Evolutionary conservation across 2,797 vertebrate species (phyloP).

Genomic region (Hippopotamyrus pictus): DNA sequence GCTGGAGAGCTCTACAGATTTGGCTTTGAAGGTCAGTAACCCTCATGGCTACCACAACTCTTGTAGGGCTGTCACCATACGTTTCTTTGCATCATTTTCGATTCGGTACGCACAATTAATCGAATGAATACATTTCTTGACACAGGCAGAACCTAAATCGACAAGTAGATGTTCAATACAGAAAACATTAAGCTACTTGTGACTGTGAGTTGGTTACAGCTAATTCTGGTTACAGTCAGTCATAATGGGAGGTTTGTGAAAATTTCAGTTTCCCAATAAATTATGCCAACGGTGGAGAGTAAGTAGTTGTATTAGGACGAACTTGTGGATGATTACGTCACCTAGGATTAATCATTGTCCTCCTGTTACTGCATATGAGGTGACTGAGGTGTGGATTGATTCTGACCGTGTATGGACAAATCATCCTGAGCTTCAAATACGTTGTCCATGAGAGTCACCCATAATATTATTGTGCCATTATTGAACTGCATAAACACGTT

Average conservation of each 20-base stretch:
- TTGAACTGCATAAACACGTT: too few relatives aligned
- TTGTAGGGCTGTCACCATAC: background rate
- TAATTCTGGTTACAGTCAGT: background rate
- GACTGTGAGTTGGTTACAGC: background rate
- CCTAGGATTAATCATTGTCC: too few relatives aligned
- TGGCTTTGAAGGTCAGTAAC: constrained; percentile 64
- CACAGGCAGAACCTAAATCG: background rate
- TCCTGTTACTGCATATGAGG: too few relatives aligned
- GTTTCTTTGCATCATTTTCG: background rate
- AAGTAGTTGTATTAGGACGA: background rate
- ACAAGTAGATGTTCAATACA: background rate
- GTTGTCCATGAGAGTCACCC: too few relatives aligned
- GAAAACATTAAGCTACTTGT: background rate
- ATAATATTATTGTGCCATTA: too few relatives aligned
- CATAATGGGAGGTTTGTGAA: background rate
- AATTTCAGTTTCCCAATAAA: background rate
- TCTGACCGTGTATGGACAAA: too few relatives aligned
- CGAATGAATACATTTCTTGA: background rate
- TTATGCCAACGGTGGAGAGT: background rate
- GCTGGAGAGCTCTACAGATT: constrained; percentile 65
- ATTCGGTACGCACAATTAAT: background rate
- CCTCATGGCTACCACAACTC: background rate
- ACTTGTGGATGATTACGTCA: too few relatives aligned
- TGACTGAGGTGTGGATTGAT: too few relatives aligned
- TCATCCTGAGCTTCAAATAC: too few relatives aligned